Base-by-base conservation (phyloP, 2,113 vertebrate genomes). In the Calypte anna region DNA sequence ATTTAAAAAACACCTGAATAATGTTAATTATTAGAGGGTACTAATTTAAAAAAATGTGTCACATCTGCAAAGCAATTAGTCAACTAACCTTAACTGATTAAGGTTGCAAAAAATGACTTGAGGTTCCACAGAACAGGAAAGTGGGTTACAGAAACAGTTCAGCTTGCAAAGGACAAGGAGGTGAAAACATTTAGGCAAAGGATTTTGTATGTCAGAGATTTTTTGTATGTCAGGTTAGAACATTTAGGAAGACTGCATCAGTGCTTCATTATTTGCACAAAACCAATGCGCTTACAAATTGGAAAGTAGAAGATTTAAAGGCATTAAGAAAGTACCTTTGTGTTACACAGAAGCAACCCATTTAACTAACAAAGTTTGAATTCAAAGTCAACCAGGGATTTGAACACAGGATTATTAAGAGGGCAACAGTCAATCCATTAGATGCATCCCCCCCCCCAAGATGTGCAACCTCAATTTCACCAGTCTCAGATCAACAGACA, bases 21-120 rank as follows among this genome's bases (percentile, higher is more conserved):
- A 75, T 18, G 51, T 33, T 87, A 28, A 25, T 50, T 10, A 96
- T 88, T 66, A 95, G 25, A 83, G 94, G 62, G 53, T 44, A 67
- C 19, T 22, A 12, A 53, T 74, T 83, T 91, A 64, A n/a, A 85
- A 91, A 86, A 93, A 85, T 30, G 51, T 63, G 88, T 57, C 73
- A 48, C 31, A 91, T 50, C 77, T 94, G 77, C 73, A 93, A 94
- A 78, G 66, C 86, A 94, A 93, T 92, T 86, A 95, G 61, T 58
- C 36, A 36, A 59, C 22, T 93, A 58, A 81, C 48, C 31, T 75
- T 57, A 85, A 91, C 63, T 80, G 92, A 82, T 70, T 83, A 70
- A 68, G n/a, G 62, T 23, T 92, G 69, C 54, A 84, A 67, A 91
- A 93, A 70, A 90, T 80, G 40, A 78, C 27, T 48, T 36, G 36